Base-by-base conservation (phyloP, 2,113 vertebrate genomes). In the Psophia crepitans region DNA sequence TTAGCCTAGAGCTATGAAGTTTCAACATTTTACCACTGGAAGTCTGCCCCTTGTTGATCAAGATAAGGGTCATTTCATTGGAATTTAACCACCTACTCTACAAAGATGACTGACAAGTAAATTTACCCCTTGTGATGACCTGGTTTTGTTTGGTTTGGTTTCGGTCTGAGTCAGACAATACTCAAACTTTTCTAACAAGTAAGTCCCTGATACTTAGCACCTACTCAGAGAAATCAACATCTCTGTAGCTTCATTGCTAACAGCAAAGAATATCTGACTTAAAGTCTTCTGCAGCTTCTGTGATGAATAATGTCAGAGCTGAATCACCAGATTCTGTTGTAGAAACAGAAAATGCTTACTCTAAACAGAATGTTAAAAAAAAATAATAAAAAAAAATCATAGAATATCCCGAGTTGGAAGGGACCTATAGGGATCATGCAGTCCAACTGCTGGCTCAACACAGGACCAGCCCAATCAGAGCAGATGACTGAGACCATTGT, bases 141-240 rank as follows among this genome's bases (percentile, higher is more conserved):
- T 94, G 3, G 7, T 76, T 93, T 93, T 32, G 32, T 91, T 84
- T 88, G 54, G 17, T 87, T 95, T 97, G 46, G 71, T 96, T 96
- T 96, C 95, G 64, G 51, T 95, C 76, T 95, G 93, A 96, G 84
- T 95, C 94, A 97, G 73, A 68, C 64, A 75, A 78, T 71, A 84
- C 60, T 88, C 71, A 86, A 65, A 84, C n/a, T 46, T 60, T 84
- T 89, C 44, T 30, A 78, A 43, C 18, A 70, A 66, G 86, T n/a
- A 28, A 74, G 4, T 8, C 70, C 43, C 54, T 63, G n/a, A 58
- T 91, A 68, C 84, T 86, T 61, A 39, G 9, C 51, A 80, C 8
- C 66, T 90, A 54, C 60, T 87, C 27, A 44, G 33, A 81, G 43
- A 87, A 87, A 84, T 66, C 27, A 74, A 49, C 64, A 26, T 24